Conservation (phyloP, 1,140 invertebrate species). For the Rhyzopertha dominica region DNA sequence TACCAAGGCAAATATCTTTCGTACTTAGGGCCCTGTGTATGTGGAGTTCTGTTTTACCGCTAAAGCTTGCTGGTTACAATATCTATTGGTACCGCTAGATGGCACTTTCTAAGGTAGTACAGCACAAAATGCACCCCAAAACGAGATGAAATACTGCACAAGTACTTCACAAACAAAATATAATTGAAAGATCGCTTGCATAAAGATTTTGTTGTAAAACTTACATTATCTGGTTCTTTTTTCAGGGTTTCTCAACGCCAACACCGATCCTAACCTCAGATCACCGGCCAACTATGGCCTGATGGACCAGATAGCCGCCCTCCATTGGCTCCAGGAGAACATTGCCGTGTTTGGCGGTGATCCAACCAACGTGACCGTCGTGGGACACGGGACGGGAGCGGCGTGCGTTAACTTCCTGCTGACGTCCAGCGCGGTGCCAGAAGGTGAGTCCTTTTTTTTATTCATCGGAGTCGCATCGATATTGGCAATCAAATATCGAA, state of each 20-base stretch:
- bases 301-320: conserved; percentile 90
- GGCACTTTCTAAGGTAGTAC: no score
- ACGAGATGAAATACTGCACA: no score
- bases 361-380: conserved; percentile 84
- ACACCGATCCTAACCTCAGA: conserved; percentile 73
- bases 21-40: no score
- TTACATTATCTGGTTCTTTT: no score
- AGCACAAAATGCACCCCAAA: no score
- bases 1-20: no score
- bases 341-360: conserved; percentile 90
- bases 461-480: neutral
- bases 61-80: no score
- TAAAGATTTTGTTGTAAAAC: no score
- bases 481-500: neutral
- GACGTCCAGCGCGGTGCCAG: conserved; percentile 84
- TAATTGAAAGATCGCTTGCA: no score
- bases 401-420: conserved; percentile 92
- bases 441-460: conserved; percentile 78
- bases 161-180: no score
- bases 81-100: no score
- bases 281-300: conserved; percentile 90
- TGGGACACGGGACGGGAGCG: conserved; percentile 93
- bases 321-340: conserved; percentile 93
- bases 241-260: conserved; percentile 83
- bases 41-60: no score